Evolutionary conservation across 2,113 vertebrate species (phyloP).

Genomic region (Chlorodrepanis virens): DNA sequence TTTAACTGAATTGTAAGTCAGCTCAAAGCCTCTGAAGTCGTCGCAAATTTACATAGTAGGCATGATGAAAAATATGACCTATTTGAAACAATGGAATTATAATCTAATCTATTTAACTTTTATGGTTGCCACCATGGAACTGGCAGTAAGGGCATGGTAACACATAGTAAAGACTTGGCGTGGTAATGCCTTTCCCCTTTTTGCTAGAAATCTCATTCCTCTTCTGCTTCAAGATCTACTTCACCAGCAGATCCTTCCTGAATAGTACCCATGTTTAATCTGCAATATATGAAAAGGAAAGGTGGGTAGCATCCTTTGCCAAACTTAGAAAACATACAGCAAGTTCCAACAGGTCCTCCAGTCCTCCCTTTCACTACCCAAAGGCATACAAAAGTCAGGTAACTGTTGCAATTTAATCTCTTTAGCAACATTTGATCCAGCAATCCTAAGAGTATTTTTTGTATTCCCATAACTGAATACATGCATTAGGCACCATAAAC

Average conservation of each 20-base stretch:
- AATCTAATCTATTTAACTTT: background rate
- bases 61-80: background rate
- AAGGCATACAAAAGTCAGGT: background rate
- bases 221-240: background rate
- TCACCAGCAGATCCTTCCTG: background rate
- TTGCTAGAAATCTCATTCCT: background rate
- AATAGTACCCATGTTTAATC: background rate
- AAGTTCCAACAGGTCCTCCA: constrained; percentile 13
- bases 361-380: background rate
- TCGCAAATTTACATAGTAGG: background rate
- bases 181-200: background rate
- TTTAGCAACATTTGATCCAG: background rate
- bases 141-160: background rate
- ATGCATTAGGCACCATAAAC: background rate
- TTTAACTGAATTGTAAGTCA: background rate
- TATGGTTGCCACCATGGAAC: background rate
- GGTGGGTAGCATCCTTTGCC: background rate
- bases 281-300: background rate
- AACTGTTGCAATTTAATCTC: background rate
- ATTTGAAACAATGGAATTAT: background rate
- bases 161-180: background rate
- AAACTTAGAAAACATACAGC: background rate
- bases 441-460: background rate
- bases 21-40: background rate
- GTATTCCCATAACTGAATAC: background rate